Percentiles rank a stretch among this genome's conserved stretches.
These are phyloP conservation scores for Drosophila lacertosa DNA, from an alignment of 1,140 invertebrate genomes.

Conservation along the genomic window DNA sequence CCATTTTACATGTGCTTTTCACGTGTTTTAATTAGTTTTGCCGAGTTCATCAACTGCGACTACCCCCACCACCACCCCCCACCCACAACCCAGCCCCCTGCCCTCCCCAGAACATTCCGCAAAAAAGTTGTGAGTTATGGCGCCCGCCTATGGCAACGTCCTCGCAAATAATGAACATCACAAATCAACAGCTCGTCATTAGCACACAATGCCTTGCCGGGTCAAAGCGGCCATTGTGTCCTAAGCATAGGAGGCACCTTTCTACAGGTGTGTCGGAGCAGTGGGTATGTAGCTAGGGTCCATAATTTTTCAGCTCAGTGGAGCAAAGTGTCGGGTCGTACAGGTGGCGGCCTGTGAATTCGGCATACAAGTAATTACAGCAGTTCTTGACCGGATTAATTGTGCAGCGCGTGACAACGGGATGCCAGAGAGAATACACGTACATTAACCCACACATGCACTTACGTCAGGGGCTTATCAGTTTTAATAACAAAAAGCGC, in stretches of 20 bases:
- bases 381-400: constrained; percentile 74
- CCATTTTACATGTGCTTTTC: constrained; percentile 62
- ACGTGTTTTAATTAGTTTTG: constrained; percentile 81
- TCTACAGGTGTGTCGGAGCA: not conserved
- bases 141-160: constrained; percentile 16
- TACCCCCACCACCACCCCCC: not conserved
- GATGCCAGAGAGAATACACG: not conserved
- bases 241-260: not conserved
- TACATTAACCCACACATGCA: not conserved
- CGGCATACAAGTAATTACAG: constrained; percentile 67
- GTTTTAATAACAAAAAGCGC: too few relatives aligned
- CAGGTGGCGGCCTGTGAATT: constrained; percentile 27
- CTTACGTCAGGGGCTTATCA: not conserved
- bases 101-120: constrained; percentile 12
- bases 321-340: constrained; percentile 46
- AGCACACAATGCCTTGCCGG: constrained; percentile 47
- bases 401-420: constrained; percentile 32
- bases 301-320: constrained; percentile 78
- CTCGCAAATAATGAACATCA: constrained; percentile 72
- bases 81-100: not conserved
- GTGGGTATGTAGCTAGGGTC: constrained; percentile 4
- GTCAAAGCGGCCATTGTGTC: constrained; percentile 6
- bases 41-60: constrained; percentile 66
- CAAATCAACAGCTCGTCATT: constrained; percentile 76
- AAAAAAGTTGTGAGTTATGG: constrained; percentile 53